phyloP scores from a whole-genome alignment of 30 jellyfish, hydroid and myxozoan species.

The Sanderia malayensis region DNA sequence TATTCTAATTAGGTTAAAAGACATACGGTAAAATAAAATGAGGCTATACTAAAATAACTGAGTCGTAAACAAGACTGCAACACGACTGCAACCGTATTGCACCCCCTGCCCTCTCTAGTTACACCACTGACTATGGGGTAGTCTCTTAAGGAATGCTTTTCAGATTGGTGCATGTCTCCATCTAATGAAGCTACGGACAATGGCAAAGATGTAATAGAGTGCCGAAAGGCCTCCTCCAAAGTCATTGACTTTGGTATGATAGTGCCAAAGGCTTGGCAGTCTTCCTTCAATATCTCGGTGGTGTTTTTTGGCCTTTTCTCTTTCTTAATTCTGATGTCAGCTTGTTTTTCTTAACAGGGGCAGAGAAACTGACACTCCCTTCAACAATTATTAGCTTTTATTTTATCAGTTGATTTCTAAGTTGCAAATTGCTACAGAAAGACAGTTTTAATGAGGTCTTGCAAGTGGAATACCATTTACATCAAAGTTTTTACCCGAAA shows the following conservation, averaged over 20 bases:
- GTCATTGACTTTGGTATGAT: neutral
- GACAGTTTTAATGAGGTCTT: neutral
- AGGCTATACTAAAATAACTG: no score
- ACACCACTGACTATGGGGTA: neutral
- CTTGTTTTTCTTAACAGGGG: neutral
- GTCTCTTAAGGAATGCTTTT: neutral
- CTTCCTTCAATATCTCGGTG: neutral
- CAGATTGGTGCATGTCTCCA: neutral
- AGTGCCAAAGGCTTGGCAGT: neutral
- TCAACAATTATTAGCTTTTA: neutral
- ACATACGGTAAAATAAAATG: no score
- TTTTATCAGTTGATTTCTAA: neutral
- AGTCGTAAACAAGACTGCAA: no score
- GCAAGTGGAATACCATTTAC: neutral
- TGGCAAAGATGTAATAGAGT: neutral
- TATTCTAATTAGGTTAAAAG: no score
- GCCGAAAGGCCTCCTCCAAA: neutral
- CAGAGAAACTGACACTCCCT: neutral
- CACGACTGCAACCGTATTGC: no score
- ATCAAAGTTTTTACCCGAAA: neutral
- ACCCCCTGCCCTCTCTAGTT: no score
- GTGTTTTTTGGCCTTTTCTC: neutral
- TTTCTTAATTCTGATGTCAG: neutral
- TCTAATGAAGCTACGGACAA: neutral
- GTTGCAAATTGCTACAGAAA: neutral